Conservation (phyloP, 2,888 invertebrate genomes). For the Coleophora flavipennella region DNA sequence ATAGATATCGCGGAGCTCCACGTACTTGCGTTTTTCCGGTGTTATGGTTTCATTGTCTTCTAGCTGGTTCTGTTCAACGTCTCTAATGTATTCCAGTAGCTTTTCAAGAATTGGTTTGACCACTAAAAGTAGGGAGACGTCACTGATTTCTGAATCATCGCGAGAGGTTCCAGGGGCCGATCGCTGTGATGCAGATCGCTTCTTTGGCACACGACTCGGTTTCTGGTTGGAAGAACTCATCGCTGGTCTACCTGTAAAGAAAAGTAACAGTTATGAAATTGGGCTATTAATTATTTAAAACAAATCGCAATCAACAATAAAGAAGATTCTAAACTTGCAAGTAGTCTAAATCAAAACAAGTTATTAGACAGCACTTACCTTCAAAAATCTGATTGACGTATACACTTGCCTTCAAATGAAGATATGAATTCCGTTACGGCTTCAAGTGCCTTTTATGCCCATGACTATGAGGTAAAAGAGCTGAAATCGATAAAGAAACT, state of each 20-base stretch:
- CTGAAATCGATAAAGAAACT: background rate
- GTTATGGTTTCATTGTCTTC: background rate
- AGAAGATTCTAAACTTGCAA: too few species aligned
- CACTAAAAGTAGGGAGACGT: too few species aligned
- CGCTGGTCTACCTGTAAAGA: too few species aligned
- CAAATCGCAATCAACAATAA: too few species aligned
- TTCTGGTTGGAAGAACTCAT: background rate
- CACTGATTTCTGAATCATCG: too few species aligned
- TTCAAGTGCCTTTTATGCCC: background rate
- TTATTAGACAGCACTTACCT: background rate
- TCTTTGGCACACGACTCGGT: background rate
- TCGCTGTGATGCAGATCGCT: background rate
- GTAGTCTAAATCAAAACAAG: background rate
- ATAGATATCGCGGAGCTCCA: too few species aligned
- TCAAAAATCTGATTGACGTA: background rate
- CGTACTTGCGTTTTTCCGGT: too few species aligned
- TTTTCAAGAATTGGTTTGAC: background rate
- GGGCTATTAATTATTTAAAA: background rate
- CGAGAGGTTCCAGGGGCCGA: background rate
- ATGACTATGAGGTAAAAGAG: background rate
- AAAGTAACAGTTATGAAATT: background rate
- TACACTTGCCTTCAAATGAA: background rate
- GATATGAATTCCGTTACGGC: background rate
- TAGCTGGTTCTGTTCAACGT: background rate
- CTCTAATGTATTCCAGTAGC: background rate